Percentiles rank a stretch among this genome's conserved stretches.
These are phyloP conservation scores for Hypsopygia costalis DNA, from an alignment of 2,888 invertebrate species.

Conservation along the genomic window DNA sequence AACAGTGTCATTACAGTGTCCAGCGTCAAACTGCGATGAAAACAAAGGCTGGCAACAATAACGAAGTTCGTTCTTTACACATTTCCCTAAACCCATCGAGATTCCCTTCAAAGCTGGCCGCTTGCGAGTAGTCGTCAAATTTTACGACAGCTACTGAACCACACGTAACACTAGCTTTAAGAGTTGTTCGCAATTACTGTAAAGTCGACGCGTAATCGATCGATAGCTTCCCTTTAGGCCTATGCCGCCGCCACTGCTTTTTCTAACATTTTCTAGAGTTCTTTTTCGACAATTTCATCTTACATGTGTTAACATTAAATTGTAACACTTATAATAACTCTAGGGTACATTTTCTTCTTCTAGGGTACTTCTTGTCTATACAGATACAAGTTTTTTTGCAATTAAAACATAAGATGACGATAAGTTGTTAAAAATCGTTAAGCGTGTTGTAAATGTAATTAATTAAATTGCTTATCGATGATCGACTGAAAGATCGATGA, in stretches of 20 bases:
- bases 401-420: no score
- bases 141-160: slow-evolving; percentile 63
- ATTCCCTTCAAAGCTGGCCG: slow-evolving; percentile 38
- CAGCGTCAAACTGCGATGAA: no score
- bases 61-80: slow-evolving; percentile 29
- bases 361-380: no score
- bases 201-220: slow-evolving; percentile 40
- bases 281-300: slow-evolving; percentile 31
- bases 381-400: no score
- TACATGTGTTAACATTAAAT: no score
- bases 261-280: slow-evolving; percentile 43
- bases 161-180: slow-evolving; percentile 52
- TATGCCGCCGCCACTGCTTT: slow-evolving; percentile 20
- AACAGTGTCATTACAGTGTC: slow-evolving; percentile 29
- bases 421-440: no score
- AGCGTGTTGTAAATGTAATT: no score
- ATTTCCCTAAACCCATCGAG: slow-evolving; percentile 29
- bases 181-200: slow-evolving; percentile 57
- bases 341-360: no score
- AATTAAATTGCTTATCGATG: no score
- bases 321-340: no score
- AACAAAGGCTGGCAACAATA: slow-evolving; percentile 20
- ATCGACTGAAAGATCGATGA: no score
- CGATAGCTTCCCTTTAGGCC: slow-evolving; percentile 23
- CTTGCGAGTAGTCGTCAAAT: slow-evolving; percentile 54